Base-by-base conservation (phyloP, 2,797 vertebrate genomes). In the Pseudocheirus occidentalis region DNA sequence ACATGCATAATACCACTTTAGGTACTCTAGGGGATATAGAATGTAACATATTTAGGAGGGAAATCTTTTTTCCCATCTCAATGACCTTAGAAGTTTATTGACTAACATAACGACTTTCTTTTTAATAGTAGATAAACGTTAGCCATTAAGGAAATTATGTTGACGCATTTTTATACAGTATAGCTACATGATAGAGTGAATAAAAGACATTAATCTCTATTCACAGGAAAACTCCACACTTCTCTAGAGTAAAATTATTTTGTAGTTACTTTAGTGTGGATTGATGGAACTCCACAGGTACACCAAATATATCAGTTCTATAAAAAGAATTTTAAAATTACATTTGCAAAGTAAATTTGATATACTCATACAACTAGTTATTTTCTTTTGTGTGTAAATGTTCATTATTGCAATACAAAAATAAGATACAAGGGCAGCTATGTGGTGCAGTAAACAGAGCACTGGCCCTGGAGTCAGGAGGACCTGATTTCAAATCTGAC, bases 71-170 rank as follows among this genome's bases (percentile, higher is more conserved):
- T 91, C 10, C 10, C 55, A 57, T 28, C 91, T 54, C n/a, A 90
- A 81, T 52, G 24, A 93, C 10, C 93, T 57, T 94, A 90, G 95
- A 95, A 92, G 10, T 62, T 96, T 56, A 87, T 90, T 90, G 94
- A 92, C 11, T 29, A 91, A 90, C 27, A 94, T 52, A 52, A 94
- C 28, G 93, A 91, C 9, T 90, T 95, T 93, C 95, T 18, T 95
- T 95, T 89, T 50, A 95, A 94, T 1, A 95, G 31, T 93, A 28
- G 55, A n/a, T 46, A 95, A 92, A 95, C 54, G 3, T 87, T 46
- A 93, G 34, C 27, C 81, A 89, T 93, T 66, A 46, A 93, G 62
- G 89, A 97, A 96, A 95, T 59, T 94, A 93, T 57, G n/a, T n/a
- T 90, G 11, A 62, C 5, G 6, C 62, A 73, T n/a, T n/a, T 73